phyloP scores from a whole-genome alignment of 2,888 invertebrate species.

The Camponotus fellah region DNA sequence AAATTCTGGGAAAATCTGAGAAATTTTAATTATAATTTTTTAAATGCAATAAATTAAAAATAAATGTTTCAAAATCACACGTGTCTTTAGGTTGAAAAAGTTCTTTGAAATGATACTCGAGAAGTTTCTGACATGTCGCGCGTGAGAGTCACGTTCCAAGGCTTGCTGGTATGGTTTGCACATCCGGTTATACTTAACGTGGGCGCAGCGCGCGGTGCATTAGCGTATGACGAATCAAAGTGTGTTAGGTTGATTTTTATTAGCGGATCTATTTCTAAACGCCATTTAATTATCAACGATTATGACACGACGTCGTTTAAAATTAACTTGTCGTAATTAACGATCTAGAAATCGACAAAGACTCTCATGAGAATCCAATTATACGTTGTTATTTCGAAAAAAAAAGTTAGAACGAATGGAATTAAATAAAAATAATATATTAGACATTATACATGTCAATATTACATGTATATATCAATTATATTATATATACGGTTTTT shows the following conservation, averaged over 20 bases:
- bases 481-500: not conserved
- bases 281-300: constrained; percentile 58
- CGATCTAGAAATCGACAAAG: constrained; percentile 12
- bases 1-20: not conserved
- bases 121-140: constrained; percentile 69
- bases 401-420: not conserved
- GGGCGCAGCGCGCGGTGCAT: constrained; percentile 66
- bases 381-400: not conserved
- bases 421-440: not conserved
- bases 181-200: constrained; percentile 74
- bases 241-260: constrained; percentile 63
- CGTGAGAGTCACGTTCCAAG: constrained; percentile 72
- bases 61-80: not conserved
- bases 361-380: not conserved
- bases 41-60: not conserved
- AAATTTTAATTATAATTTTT: not conserved
- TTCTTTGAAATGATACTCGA: constrained; percentile 57
- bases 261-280: constrained; percentile 55
- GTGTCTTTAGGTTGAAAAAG: constrained; percentile 49
- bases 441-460: not conserved
- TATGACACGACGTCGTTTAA: not conserved
- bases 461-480: not conserved
- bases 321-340: constrained; percentile 34
- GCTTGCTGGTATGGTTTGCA: constrained; percentile 65
- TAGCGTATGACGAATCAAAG: constrained; percentile 65